Base-by-base conservation (phyloP, 2,888 invertebrate genomes). In the Cantharis nigra region DNA sequence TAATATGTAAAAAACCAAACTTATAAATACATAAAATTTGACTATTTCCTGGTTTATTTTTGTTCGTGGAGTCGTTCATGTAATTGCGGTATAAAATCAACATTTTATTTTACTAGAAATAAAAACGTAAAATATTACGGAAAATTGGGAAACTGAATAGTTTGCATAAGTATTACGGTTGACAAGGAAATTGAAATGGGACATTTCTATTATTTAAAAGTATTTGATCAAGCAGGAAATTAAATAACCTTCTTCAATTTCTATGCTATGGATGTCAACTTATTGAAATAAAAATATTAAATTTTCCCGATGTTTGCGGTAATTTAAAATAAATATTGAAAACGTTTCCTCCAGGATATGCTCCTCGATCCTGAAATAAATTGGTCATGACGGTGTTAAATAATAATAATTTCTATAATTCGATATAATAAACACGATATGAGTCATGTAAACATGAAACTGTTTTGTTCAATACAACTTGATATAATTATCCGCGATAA, bases 21-120 rank as follows among this genome's bases (percentile, higher is more conserved):
- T 49, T 49, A 49, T 49, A 49, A 49, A 49, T 49, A 49, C 5
- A 49, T 49, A 49, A 49, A 49, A 49, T 49, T 49, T 49, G 49
- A 49, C n/a, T 49, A 49, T 49, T 49, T 49, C 76, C 76, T 76
- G 76, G 76, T 76, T 63, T 76, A 65, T 65, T 65, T 18, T 23
- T 64, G 30, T 71, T 30, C 13, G 13, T 62, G 14, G 9, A 71
- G 2, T 5, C 63, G 23, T 20, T 28, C 30, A 63, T 11, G 10
- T 64, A 64, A 73, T 26, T 7, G 3, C n/a, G 5, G 7, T 49
- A n/a, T 49, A 49, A 49, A 49, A 49, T 49, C 49, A 49, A 49
- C n/a, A 49, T n/a, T 49, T 49, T 49, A 49, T n/a, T 49, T n/a
- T 49, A 49, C n/a, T 7, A 49, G 49, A n/a, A 7, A 49, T 49